These are phyloP conservation scores for Lagria hirta DNA, from an alignment of 2,888 invertebrate genomes.

Conservation along the genomic window DNA sequence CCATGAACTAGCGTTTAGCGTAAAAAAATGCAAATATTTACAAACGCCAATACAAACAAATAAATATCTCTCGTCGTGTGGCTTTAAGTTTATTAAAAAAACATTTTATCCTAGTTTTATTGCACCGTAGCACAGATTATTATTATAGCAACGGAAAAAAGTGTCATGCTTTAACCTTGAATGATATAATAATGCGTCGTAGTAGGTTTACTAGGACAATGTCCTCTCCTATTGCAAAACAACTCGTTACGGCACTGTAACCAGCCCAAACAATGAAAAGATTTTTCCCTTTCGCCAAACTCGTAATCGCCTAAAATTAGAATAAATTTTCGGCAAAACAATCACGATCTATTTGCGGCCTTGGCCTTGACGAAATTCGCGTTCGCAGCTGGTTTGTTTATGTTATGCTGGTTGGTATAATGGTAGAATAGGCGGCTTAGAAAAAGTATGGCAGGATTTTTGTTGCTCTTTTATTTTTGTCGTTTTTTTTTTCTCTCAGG, in stretches of 20 bases:
- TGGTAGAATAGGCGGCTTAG: conserved; percentile 8
- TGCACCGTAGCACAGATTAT: no score
- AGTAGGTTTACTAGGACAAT: conserved; percentile 27
- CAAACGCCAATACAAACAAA: no score
- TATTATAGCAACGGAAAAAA: no score
- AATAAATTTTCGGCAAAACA: conserved; percentile 24
- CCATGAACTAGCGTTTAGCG: no score
- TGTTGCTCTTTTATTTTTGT: conserved; percentile 10
- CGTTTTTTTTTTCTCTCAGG: conserved; percentile 14
- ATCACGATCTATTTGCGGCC: conserved; percentile 31
- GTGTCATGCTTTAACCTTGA: conserved; percentile 21
- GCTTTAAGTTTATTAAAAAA: no score
- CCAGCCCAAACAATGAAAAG: conserved; percentile 1
- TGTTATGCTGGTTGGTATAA: conserved; percentile 6
- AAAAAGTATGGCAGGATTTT: conserved; percentile 20
- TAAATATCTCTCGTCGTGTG: no score
- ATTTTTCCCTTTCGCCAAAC: conserved; percentile 16
- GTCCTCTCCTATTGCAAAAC: conserved; percentile 27
- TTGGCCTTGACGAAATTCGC: conserved; percentile 44
- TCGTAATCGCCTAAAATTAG: conserved; percentile 26
- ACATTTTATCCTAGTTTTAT: no score
- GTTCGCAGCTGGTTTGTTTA: conserved; percentile 40
- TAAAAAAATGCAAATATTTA: no score
- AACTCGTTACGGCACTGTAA: conserved; percentile 4
- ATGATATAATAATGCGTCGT: conserved; percentile 23